These are phyloP conservation scores for Plectrocnemia conspersa DNA, from an alignment of 1,140 invertebrate genomes.

Conservation along the genomic window DNA sequence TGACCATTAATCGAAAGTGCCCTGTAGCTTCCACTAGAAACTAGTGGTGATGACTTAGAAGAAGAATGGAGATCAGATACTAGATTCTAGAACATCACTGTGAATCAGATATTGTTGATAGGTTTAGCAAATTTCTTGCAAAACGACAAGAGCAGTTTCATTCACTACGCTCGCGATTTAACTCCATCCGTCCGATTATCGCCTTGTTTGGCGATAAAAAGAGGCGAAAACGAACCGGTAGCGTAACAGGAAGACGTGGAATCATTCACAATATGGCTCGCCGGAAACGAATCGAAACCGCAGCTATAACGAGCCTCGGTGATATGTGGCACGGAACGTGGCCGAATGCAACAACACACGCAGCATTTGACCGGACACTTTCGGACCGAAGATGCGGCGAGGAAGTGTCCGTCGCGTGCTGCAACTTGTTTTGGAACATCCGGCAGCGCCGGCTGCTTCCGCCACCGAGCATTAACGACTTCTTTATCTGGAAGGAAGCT, in stretches of 20 bases:
- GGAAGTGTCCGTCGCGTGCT: constrained; percentile 11
- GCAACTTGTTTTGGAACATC: constrained; percentile 12
- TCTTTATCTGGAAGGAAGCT: constrained; percentile 3
- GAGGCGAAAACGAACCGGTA: no score
- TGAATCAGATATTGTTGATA: no score
- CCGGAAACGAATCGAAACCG: not conserved
- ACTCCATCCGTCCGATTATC: no score
- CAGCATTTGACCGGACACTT: not conserved
- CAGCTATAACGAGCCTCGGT: not conserved
- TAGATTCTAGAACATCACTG: no score
- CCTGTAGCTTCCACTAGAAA: no score
- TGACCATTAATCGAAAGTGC: no score
- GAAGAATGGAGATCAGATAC: no score
- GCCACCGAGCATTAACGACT: not conserved
- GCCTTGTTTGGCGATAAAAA: no score
- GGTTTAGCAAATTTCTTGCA: no score
- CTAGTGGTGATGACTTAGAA: no score
- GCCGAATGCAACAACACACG: not conserved
- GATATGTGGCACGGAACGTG: not conserved
- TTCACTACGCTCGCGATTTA: no score
- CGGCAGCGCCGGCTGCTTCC: constrained; percentile 2
- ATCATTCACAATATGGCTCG: not conserved
- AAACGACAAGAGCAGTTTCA: no score
- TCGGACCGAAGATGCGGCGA: not conserved
- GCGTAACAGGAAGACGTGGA: not conserved